Conservation (phyloP, 2,113 vertebrate genomes). For the Channa maculata region DNA sequence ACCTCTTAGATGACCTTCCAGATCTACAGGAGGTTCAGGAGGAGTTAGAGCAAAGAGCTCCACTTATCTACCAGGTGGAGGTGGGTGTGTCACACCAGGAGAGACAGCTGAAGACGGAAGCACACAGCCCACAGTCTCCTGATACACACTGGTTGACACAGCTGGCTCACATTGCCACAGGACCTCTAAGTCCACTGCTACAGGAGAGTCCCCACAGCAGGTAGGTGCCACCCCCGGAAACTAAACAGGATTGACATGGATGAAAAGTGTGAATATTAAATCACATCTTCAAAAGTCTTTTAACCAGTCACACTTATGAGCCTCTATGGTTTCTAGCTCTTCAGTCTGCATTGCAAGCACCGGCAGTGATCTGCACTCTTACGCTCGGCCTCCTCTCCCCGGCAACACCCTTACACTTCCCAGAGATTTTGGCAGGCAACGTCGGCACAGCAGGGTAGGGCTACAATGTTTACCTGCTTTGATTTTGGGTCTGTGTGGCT, state of each 20-base stretch:
- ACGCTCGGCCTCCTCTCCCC: conserved; percentile 89
- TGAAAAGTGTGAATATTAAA: not conserved
- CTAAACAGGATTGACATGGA: not conserved
- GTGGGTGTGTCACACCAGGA: conserved; percentile 92
- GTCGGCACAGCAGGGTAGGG: conserved; percentile 77
- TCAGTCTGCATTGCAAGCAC: conserved; percentile 90
- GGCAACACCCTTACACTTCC: conserved; percentile 80
- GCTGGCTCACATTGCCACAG: conserved; percentile 75
- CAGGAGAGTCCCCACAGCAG: conserved; percentile 51
- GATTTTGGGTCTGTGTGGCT: not conserved
- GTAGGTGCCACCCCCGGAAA: conserved; percentile 2
- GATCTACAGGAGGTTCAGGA: conserved; percentile 94
- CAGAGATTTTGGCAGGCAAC: conserved; percentile 85
- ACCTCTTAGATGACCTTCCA: conserved; percentile 91
- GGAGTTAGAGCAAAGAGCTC: conserved; percentile 84
- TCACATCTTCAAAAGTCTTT: not conserved
- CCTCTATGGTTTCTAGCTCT: conserved; percentile 82
- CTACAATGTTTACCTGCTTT: not conserved
- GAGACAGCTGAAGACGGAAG: not conserved
- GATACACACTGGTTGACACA: conserved; percentile 76
- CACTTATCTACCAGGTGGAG: conserved; percentile 88
- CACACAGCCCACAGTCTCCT: conserved; percentile 19
- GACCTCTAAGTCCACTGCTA: conserved; percentile 73
- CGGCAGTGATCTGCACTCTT: conserved; percentile 98
- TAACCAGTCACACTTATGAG: not conserved